phyloP scores from a whole-genome alignment of 2,888 invertebrate species.

The Eupeodes latifasciatus region DNA sequence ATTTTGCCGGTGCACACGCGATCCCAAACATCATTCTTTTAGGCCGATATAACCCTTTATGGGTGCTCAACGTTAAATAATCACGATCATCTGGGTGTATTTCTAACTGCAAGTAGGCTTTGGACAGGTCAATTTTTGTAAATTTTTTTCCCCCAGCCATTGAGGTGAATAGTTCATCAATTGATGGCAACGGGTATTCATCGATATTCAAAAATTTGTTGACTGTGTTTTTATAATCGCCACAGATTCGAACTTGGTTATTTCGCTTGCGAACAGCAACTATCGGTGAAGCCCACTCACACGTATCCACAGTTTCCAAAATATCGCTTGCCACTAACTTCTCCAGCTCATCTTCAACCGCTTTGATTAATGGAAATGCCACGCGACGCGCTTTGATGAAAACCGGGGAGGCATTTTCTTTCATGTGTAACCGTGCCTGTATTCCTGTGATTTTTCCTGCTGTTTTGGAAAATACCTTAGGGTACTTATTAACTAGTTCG shows the following conservation, averaged over 20 bases:
- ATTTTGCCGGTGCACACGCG: conserved; percentile 79
- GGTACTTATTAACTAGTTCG: not conserved
- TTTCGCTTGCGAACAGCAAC: conserved; percentile 78
- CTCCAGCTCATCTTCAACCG: conserved; percentile 5
- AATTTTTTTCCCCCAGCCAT: too few species aligned
- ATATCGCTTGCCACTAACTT: conserved; percentile 39
- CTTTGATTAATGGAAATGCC: conserved; percentile 4
- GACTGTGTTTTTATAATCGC: too few species aligned
- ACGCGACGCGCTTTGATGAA: conserved; percentile 73
- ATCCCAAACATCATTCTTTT: conserved; percentile 80
- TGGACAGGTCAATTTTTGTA: too few species aligned
- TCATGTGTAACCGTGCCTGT: conserved; percentile 69
- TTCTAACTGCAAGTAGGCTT: too few species aligned
- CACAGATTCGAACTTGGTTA: conserved; percentile 76
- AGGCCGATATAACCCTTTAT: conserved; percentile 79
- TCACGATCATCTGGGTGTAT: too few species aligned
- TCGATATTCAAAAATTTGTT: too few species aligned
- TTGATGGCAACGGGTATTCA: too few species aligned
- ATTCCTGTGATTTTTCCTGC: conserved; percentile 50
- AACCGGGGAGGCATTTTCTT: conserved; percentile 68
- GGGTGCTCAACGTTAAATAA: conserved; percentile 79
- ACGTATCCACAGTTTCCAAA: conserved; percentile 59
- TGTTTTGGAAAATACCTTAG: conserved; percentile 7
- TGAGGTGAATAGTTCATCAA: too few species aligned
- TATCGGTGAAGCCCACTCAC: conserved; percentile 79